phyloP scores from a whole-genome alignment of 2,888 invertebrate species.

The Apodemia mormo region DNA sequence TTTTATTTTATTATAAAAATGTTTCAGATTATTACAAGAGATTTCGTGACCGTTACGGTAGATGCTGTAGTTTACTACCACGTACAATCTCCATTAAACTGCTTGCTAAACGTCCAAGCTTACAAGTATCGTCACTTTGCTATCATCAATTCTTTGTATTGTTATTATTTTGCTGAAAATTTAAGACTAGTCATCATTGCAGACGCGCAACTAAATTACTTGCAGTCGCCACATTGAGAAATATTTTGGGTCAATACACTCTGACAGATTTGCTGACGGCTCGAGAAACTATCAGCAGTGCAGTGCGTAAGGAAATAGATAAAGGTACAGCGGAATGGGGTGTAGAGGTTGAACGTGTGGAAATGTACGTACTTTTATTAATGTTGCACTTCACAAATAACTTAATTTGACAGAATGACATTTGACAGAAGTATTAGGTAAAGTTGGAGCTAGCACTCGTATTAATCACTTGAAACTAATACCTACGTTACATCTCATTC shows the following conservation, averaged over 20 bases:
- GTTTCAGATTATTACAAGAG: slow-evolving; percentile 85
- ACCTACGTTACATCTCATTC: too few relatives aligned
- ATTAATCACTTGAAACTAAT: too few relatives aligned
- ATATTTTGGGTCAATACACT: slow-evolving; percentile 84
- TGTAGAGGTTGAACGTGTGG: slow-evolving; percentile 82
- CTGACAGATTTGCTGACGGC: slow-evolving; percentile 83
- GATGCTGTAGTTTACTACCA: slow-evolving; percentile 92
- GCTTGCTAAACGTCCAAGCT: slow-evolving; percentile 75
- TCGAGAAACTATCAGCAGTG: slow-evolving; percentile 80
- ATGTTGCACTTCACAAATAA: neutral
- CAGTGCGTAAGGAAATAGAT: slow-evolving; percentile 75
- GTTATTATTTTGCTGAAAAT: neutral
- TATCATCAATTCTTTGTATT: neutral
- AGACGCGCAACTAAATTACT: slow-evolving; percentile 64
- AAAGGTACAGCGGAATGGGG: slow-evolving; percentile 79
- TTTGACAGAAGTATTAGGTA: too few relatives aligned
- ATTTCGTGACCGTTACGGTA: slow-evolving; percentile 95
- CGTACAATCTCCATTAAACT: slow-evolving; percentile 85
- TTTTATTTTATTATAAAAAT: too few relatives aligned
- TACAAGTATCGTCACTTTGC: slow-evolving; percentile 44
- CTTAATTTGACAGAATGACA: too few relatives aligned
- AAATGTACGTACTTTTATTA: slow-evolving; percentile 70
- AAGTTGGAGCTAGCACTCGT: too few relatives aligned
- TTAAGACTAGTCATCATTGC: slow-evolving; percentile 32
- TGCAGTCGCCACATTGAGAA: slow-evolving; percentile 72